Base-by-base conservation (phyloP, 1,140 invertebrate species). In the Pectinophora gossypiella region DNA sequence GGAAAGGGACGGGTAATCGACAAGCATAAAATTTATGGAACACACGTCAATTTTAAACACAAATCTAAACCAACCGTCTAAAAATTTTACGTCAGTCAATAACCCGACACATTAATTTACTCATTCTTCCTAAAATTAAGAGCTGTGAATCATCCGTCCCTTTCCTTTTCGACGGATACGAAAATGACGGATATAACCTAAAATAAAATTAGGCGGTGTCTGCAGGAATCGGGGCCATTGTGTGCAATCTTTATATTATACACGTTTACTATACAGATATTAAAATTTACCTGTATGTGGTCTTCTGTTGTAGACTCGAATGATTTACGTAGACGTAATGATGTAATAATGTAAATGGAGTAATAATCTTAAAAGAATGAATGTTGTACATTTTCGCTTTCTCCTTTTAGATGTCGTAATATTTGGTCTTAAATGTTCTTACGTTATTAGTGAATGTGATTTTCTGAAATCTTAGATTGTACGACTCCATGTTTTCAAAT, bases 231-330 rank as follows among this genome's bases (percentile, higher is more conserved):
- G n/a, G n/a, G n/a, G n/a, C 9, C 77, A 85, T 83, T 76, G 66
- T 69, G 76, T 77, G 74, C 72, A 66, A 61, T 49, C 48, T 56
- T 61, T 57, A 74, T 64, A 68, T 69, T 82, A 79, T 81, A 82
- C 81, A 81, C 51, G 69, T 76, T 82, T 67, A 66, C 72, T 78
- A 80, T 80, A 82, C 72, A 82, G 65, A 72, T 68, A 66, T 65
- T 62, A 67, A 64, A 73, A 73, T 62, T 54, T 56, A 71, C 68
- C 72, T 75, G 61, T 82, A 79, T 79, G 75, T 80, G 75, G 78
- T 76, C 50, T 64, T 85, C 76, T 70, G 74, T 72, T 58, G 68
- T 75, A 79, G 70, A 59, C 69, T 59, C 56, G 61, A 71, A 74
- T 73, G 61, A 68, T 79, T 79, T 73, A 59, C 43, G n/a, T 68